Base-by-base conservation (phyloP, 1,140 invertebrate genomes). In the Acromyrmex heyeri region DNA sequence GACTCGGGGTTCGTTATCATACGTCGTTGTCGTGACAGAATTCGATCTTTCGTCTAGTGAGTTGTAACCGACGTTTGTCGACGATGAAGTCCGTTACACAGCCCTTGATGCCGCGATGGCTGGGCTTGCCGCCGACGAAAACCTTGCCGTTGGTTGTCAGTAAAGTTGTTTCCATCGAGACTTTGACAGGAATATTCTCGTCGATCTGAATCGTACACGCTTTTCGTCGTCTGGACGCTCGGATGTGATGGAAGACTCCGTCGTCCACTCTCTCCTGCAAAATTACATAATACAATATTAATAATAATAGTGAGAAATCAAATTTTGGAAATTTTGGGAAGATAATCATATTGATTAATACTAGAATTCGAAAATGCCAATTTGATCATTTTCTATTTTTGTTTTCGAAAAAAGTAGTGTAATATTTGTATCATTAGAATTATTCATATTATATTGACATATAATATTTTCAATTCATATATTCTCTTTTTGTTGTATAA, bases 81-180 rank as follows among this genome's bases (percentile, higher is more conserved):
- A 96, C 95, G 59, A 96, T 94, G 81, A 96, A 96, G 78, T 96
- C 93, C 21, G 96, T 95, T 44, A 97, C 95, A 93, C 97, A 97
- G n/a, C 96, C 97, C 1, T 95, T 94, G 91, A 97, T 96, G 18
- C 96, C 96, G 48, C 95, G 93, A 88, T 96, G 96, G 79, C 97
- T 97, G 0, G 96, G 95, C 70, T 94, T 94, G 0, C 95, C 95
- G 1, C 95, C 95, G 6, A 95, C 90, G 85, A 95, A 95, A 27
- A 95, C 91, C 75, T 95, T 95, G 2, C 95, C 95, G 86, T 95
- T 95, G 3, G 95, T 95, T 57, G 92, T 92, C 24, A 95, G 70
- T 7, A 93, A 90, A 3, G 88, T 94, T 3, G 92, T 92, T 7
- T 95, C 94, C 18, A 90, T 93, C 1, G 91, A 38, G 0, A 94